phyloP scores from a whole-genome alignment of 2,888 invertebrate genomes.

The Folsomia candida region DNA sequence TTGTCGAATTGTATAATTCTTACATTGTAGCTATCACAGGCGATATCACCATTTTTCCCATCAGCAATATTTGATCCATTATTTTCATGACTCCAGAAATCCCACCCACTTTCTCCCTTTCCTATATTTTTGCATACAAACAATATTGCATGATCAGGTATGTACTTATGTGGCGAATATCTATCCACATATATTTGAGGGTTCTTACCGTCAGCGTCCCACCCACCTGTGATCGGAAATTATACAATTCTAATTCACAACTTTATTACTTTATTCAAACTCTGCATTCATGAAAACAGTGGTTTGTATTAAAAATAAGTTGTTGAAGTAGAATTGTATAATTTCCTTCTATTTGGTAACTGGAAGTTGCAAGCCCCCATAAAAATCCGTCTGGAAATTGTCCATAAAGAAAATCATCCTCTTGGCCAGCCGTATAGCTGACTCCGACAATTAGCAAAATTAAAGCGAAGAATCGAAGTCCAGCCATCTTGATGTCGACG shows the following conservation, averaged over 20 bases:
- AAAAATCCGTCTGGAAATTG: slow-evolving; percentile 34
- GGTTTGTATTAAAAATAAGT: no score
- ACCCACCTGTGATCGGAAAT: neutral
- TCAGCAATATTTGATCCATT: slow-evolving; percentile 52
- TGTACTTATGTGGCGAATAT: no score
- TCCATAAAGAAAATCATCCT: slow-evolving; percentile 34
- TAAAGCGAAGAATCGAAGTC: neutral
- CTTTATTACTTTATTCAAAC: no score
- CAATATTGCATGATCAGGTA: neutral
- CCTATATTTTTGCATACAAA: slow-evolving; percentile 39
- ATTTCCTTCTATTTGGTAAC: slow-evolving; percentile 38
- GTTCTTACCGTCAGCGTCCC: slow-evolving; percentile 3
- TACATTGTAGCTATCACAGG: slow-evolving; percentile 56
- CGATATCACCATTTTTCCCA: slow-evolving; percentile 53
- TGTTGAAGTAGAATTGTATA: no score
- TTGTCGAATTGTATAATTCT: no score
- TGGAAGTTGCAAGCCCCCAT: slow-evolving; percentile 37
- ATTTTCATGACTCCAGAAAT: slow-evolving; percentile 53
- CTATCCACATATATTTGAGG: no score
- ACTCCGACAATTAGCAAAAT: neutral
- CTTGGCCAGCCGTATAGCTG: neutral
- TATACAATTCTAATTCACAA: neutral
- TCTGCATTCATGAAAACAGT: no score
- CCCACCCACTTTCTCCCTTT: slow-evolving; percentile 54
- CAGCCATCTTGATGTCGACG: no score